Conservation (phyloP, 2,888 invertebrate genomes). For the Mystacides longicornis region DNA sequence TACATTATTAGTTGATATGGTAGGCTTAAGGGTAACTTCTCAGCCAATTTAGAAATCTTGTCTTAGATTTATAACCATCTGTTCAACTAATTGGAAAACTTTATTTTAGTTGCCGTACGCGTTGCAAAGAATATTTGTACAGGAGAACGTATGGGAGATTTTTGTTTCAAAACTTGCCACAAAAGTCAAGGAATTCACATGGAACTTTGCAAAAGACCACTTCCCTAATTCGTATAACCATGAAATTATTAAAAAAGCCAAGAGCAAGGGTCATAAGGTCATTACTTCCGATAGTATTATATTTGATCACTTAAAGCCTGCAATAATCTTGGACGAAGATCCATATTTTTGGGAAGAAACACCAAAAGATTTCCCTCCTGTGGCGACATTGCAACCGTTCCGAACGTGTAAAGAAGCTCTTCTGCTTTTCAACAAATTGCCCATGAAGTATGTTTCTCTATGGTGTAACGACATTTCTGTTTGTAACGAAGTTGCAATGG, state of each 20-base stretch:
- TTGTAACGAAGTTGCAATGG: slow-evolving; percentile 43
- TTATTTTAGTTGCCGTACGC: slow-evolving; percentile 42
- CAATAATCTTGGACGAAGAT: slow-evolving; percentile 16
- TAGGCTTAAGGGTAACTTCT: no score
- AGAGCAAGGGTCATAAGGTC: slow-evolving; percentile 32
- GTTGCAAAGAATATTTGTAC: slow-evolving; percentile 43
- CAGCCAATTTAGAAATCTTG: no score
- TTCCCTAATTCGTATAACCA: no score
- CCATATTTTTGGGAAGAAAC: slow-evolving; percentile 9
- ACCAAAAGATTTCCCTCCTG: slow-evolving; percentile 32
- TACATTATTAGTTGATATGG: no score
- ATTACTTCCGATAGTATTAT: no score
- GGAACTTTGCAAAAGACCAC: slow-evolving; percentile 25
- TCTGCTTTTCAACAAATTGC: slow-evolving; percentile 45
- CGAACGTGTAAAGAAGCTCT: slow-evolving; percentile 29
- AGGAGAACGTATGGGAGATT: slow-evolving; percentile 43
- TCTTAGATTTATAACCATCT: no score
- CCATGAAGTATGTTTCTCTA: slow-evolving; percentile 44
- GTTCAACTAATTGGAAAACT: no score
- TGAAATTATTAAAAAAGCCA: slow-evolving; percentile 14
- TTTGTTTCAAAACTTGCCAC: slow-evolving; percentile 40
- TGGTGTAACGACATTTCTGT: slow-evolving; percentile 50
- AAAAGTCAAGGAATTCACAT: slow-evolving; percentile 31
- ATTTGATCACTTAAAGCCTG: slow-evolving; percentile 18
- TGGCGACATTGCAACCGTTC: slow-evolving; percentile 35